These are phyloP conservation scores for Philantomba maxwellii DNA, from an alignment of 2,113 vertebrate genomes.

Conservation along the genomic window DNA sequence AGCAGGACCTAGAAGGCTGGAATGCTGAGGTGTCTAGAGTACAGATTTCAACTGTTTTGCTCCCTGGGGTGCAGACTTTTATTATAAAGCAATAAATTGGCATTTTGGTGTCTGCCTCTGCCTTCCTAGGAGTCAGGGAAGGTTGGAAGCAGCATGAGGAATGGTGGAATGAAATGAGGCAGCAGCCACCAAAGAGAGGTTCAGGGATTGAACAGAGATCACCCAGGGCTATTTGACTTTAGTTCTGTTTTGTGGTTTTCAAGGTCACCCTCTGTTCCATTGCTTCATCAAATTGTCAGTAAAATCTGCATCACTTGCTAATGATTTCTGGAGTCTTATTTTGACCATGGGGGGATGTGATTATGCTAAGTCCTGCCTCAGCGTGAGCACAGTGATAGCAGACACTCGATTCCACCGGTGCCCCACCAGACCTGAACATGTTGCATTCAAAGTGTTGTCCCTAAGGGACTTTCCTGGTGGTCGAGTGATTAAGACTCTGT, in stretches of 20 bases:
- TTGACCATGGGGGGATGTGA: background rate
- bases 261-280: background rate
- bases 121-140: background rate
- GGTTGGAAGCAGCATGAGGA: background rate
- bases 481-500: background rate
- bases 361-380: background rate
- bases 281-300: background rate
- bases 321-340: background rate
- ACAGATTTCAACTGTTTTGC: background rate
- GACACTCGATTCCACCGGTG: background rate
- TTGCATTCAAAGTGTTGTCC: background rate
- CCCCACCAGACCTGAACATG: background rate
- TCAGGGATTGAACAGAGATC: background rate
- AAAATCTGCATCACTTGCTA: background rate
- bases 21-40: background rate
- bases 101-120: background rate
- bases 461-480: background rate
- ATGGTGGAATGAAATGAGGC: background rate
- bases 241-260: background rate
- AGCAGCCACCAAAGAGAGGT: background rate
- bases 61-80: background rate
- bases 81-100: background rate
- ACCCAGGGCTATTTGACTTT: background rate
- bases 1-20: background rate
- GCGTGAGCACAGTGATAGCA: background rate